Evolutionary conservation across 2,113 vertebrate species (phyloP), one percentile per base, ranked within the genome.

Genomic region (Bagarius yarrelli): DNA sequence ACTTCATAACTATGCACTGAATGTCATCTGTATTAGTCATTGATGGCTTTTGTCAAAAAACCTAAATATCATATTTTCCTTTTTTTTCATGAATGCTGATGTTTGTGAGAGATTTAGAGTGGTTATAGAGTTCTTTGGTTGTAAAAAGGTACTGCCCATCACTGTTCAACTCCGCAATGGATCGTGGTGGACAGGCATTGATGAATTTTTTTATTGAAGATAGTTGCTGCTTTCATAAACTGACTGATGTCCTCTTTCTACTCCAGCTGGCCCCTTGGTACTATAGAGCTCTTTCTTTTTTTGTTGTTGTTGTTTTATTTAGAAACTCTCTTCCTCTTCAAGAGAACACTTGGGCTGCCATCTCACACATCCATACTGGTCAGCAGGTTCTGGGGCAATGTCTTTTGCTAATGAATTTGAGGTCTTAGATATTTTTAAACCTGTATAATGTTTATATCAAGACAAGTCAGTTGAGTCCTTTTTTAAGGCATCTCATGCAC

Each of bases 301-400:
- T 27, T 44, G 32, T 44, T 77, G 66, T 44, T 80, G 81, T 8
- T 56, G 44, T 83, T 69, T 52, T 4, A 5, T 16, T 57, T 57
- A 5, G 40, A 83, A 72, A 76, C 71, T 60, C 30, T 44, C 80
- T 21, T 75, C 59, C 40, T 78, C 67, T 32, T 50, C 83, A 57
- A 13, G n/a, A 36, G 83, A 76, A 85, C 80, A 82, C 12, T 78
- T 61, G 64, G 80, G 80, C 44, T 82, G 80, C 56, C 84, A 85
- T 83, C 71, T 81, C 36, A 85, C 53, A 21, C 81, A 82, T 14
- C 84, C 84, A 71, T 83, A 83, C 19, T 85, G 84, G 60, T 83
- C 84, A 55, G 66, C 64, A 34, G 78, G 77, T 60, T 66, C 84
- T 83, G 53, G 61, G 14, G 63, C 55, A 30, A 63, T 69, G 66